Evolutionary conservation across 1,140 invertebrate species (phyloP), one percentile per base, ranked within the genome.

Genomic region (Chionoecetes opilio): DNA sequence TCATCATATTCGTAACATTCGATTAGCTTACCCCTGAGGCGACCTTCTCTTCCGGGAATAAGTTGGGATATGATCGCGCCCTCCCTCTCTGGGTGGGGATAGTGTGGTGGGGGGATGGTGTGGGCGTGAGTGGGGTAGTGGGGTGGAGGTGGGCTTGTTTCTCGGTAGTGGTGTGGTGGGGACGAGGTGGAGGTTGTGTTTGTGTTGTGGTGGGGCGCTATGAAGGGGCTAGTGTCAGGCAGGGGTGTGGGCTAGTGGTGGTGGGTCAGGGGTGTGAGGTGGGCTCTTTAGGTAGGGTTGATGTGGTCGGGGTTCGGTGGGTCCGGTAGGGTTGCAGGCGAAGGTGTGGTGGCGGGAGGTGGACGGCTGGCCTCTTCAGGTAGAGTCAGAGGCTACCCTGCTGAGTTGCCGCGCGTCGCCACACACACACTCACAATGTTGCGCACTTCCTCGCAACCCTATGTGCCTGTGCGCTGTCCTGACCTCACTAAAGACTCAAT

Each of bases 351-450:
- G 63, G 63, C 63, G 63, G 63, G 63, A 75, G 63, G 63, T 75
- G n/a, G 21, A 75, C 63, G 63, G 63, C 63, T 75, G 63, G 63
- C 63, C 63, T 75, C 63, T n/a, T 75, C 63, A 75, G 63, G 63
- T 75, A 75, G 6, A 75, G 63, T 75, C 89, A 75, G 89, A 75
- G 89, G 31, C 89, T 91, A 53, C 89, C 46, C 89, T 91, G 89
- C 32, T 38, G 17, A 34, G 31, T 75, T 91, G 89, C 89, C 89
- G 29, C 29, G 6, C 31, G 46, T 91, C 89, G 53, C 89, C 89
- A 91, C 46, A 75, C 89, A 91, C 46, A 75, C 53, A 14, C 29
- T 6, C 46, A 29, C 31, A 31, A 21, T 75, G 26, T 75, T 35
- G 29, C 35, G 26, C 87, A 46, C 17, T 46, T 38, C 41, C 87